Evolutionary conservation across 1,140 invertebrate genomes (phyloP), one percentile per base, ranked within the genome.

Genomic region (Thaumatotibia leucotreta): DNA sequence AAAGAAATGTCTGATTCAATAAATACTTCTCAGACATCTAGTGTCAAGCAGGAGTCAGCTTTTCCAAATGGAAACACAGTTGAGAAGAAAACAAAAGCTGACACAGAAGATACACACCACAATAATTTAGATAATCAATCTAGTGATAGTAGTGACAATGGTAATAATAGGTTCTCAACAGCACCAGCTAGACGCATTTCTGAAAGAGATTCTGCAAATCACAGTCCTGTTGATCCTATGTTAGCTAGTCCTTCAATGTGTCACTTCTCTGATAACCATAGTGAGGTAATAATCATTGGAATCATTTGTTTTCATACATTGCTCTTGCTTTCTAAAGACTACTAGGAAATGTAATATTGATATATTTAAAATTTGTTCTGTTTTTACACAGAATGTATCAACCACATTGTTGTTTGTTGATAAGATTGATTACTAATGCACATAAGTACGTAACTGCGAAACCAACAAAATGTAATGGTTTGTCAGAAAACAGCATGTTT

Each of bases 151-250:
- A 80, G 71, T 75, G 76, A 80, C 70, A 75, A 67, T 73, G 52
- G 61, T 52, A 66, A 77, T 69, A 75, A 84, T 66, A 82, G 83
- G 77, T 86, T 86, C 75, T 85, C 91, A 67, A 76, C 83, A 65
- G 75, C 91, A 67, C 83, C 91, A 72, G 82, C 89, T 58, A 91
- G 91, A 79, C 86, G 83, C 66, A 91, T 87, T 74, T 91, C 89
- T 61, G 93, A 93, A 70, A 89, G 94, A 67, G 94, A 95, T 83
- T 94, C 94, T 24, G 94, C 94, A 22, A 95, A 94, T 81, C 93
- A 94, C 70, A 95, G 94, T 86, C 94, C 94, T 11, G 92, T 92
- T 23, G 94, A 94, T 77, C 92, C 92, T 58, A 92, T 94, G 91
- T 73, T 93, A 69, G 93, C 92, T 67, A 94, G 93, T 88, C 92